Base-by-base conservation (phyloP, 2,797 vertebrate species). In the Xerus rutilus region DNA sequence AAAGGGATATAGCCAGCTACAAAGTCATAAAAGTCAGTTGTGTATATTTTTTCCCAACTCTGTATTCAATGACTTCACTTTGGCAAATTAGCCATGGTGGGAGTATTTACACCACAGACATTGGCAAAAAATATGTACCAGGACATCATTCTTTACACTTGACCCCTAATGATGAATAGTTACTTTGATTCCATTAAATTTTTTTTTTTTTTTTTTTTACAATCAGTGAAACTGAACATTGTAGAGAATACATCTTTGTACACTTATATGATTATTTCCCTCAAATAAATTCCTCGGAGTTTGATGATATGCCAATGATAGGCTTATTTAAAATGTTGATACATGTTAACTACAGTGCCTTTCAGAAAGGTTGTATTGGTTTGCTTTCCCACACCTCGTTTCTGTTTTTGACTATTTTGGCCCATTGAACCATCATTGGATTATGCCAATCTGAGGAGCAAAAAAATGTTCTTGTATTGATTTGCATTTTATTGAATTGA, bases 351-450 rank as follows among this genome's bases (percentile, higher is more conserved):
- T 3, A 79, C 5, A 20, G 21, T 67, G 39, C 3, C 49, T 93
- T 95, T 97, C n/a, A 82, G 79, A 85, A 95, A 49, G 39, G 4
- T 88, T 62, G 15, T 74, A 20, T 87, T 79, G 23, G 21, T 49
- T 95, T 84, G 45, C n/a, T 70, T 81, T 93, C 32, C 30, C 25
- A 69, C 17, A 12, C 73, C 54, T 81, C 52, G 49, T 81, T 65
- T 95, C 4, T 67, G 39, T 89, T 81, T 52, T 11, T 86, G 70
- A 54, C 43, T 93, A 1, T 59, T 93, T 73, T 91, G n/a, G 23
- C 39, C 32, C 11, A 21, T 85, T 86, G 78, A 59, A 57, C 17
- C 20, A 3, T 89, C 47, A 72, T 67, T 85, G 39, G 57, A n/a
- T 76, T 92, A 65, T 83, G 59, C 49, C 23, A 57, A 7, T 77